Evolutionary conservation across 2,113 vertebrate species (phyloP).

Genomic region (Zonotrichia leucophrys): DNA sequence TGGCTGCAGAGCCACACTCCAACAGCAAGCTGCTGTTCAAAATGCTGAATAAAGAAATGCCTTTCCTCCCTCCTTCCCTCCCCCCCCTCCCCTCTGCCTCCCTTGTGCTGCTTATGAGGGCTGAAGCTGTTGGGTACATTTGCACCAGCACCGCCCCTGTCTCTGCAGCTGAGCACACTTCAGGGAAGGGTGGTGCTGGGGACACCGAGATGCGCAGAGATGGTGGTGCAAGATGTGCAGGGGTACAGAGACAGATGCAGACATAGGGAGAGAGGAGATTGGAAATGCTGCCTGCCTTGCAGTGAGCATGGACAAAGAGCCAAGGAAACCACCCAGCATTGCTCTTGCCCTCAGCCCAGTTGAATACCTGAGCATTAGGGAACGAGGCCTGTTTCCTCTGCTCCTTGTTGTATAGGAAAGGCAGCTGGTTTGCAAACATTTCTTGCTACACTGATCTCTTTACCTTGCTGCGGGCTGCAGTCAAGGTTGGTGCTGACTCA

Average conservation of each 20-base stretch:
- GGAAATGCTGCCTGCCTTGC: not conserved
- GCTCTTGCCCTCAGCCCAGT: not conserved
- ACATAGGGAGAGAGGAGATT: not conserved
- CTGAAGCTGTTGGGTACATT: not conserved
- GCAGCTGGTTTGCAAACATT: not conserved
- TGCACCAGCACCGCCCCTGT: not conserved
- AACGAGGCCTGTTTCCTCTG: not conserved
- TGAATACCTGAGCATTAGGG: not conserved
- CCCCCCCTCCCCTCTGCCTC: not conserved
- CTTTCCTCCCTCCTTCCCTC: not conserved
- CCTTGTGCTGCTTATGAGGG: not conserved
- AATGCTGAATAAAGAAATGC: not conserved
- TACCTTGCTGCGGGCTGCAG: too few relatives aligned
- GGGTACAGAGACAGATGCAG: not conserved
- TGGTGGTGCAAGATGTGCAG: not conserved
- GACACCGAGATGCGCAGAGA: rapidly evolving
- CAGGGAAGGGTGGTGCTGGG: rapidly evolving
- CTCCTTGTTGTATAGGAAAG: not conserved
- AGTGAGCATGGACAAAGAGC: not conserved
- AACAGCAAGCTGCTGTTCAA: not conserved
- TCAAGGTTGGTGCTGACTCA: not conserved
- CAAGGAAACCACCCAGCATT: not conserved
- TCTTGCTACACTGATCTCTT: not conserved
- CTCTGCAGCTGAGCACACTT: not conserved
- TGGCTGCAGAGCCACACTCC: not conserved